Base-by-base conservation (phyloP, 2,888 invertebrate species). In the Pyrgus malvae region DNA sequence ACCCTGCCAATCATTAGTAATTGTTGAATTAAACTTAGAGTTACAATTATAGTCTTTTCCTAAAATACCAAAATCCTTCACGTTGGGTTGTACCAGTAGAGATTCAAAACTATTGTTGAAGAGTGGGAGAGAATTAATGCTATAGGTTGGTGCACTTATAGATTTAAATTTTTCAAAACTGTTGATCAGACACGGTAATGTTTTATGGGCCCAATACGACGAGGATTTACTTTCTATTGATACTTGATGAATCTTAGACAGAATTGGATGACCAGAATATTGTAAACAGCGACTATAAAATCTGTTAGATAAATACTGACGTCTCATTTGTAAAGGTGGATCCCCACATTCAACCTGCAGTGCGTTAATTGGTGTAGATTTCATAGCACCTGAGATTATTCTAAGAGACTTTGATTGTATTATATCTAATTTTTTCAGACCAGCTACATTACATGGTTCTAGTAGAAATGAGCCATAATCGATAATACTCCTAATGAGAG, bases 401-500 rank as follows among this genome's bases (percentile, higher is more conserved):
- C 41, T 23, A 1, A 44, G 17, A 11, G 44, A 27, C 9, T 44
- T 44, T 5, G 44, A 16, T 29, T 44, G 44, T 3, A 44, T 6
- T 1, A 9, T 4, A 17, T 44, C 44, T 11, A 44, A 2, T 27
- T 44, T 44, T 19, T 44, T 27, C 19, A 44, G 17, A 2, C n/a
- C 27, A n/a, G 6, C n/a, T 2, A 6, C 1, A 11, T n/a, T 44
- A 29, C 44, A 44, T 27, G 27, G 27, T 29, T 27, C 40, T 23
- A 41, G 11, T 35, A 35, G 8, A 35, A 35, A 35, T 2, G 16
- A 16, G 1, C 35, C 35, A 35, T 35, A 35, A 35, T 35, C 35
- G 7, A 38, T 12, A 6, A 57, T 51, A 31, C 65, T 63, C 6
- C 66, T 54, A 0, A 65, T 33, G 1, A 63, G 16, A 0, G 61